Base-by-base conservation (phyloP, 2,888 invertebrate genomes). In the Stenchaetothrips biformis region DNA sequence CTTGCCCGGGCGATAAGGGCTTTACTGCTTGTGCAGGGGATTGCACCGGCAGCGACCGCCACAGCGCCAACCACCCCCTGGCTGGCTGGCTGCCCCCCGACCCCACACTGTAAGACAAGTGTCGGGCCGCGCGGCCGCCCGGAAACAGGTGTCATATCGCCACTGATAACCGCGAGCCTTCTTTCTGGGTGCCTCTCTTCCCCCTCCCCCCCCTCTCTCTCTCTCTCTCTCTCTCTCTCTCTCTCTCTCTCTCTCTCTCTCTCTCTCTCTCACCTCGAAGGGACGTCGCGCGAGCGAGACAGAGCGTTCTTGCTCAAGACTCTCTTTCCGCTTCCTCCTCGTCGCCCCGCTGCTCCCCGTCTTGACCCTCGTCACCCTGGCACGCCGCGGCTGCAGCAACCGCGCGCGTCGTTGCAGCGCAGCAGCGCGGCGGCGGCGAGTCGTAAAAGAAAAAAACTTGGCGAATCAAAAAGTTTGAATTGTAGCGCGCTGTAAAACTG, bases 361-460 rank as follows among this genome's bases (percentile, higher is more conserved):
- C 37, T 37, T 37, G 37, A 37, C 37, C 37, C 37, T 37, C 37
- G 37, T 37, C 37, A 37, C 37, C 37, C 37, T 37, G 37, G 37
- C 37, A 37, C 37, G 37, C 37, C 37, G 4, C 37, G 1, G 37
- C 37, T 4, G 37, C 37, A 1, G 37, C 37, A 1, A 37, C 37
- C 37, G 37, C 37, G 37, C 37, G 37, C 37, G 37, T 37, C 37
- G 37, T 37, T 37, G 37, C 37, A 37, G 37, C 37, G 37, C 37
- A 37, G 37, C 37, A 37, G 2, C 37, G 37, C 9, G 21, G n/a
- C 67, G 25, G 21, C 21, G 11, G 67, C 21, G 67, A 21, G 67
- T 74, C 67, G 67, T 74, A 74, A 74, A 74, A 53, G n/a, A n/a
- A 37, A 37, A 74, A 74, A 74, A 74, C 67, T 74, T 74, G 67